Percentiles rank a stretch among this genome's conserved stretches.
Conservation (phyloP, 2,113 vertebrate species). For the Zonotrichia leucophrys region DNA sequence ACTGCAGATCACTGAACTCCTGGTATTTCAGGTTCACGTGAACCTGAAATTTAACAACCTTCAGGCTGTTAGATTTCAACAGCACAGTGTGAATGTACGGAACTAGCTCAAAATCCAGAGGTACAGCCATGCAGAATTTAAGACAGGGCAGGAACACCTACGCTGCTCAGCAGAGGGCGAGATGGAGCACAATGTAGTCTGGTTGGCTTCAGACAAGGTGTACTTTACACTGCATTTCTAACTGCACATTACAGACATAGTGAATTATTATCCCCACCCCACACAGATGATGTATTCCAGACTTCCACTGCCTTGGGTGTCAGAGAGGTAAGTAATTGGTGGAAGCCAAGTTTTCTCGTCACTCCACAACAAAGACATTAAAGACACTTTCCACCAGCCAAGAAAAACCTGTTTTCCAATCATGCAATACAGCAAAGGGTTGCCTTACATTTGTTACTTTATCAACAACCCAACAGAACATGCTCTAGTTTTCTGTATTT, state of each 20-base stretch:
- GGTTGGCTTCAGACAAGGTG: neutral
- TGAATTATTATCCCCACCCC: neutral
- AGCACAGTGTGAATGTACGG: fast-evolving
- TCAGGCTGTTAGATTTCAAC: neutral
- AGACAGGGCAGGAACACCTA: neutral
- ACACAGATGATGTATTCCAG: neutral
- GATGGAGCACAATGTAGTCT: neutral
- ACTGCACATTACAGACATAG: neutral
- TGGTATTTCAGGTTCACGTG: neutral
- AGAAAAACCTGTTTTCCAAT: neutral
- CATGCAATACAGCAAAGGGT: neutral
- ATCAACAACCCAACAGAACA: neutral
- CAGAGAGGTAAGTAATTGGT: neutral
- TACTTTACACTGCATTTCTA: neutral
- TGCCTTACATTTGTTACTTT: neutral
- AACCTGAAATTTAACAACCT: neutral
- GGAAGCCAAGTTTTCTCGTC: neutral
- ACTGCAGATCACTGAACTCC: neutral
- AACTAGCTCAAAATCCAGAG: neutral
- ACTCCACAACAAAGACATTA: neutral
- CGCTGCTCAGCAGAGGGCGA: neutral
- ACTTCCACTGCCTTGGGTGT: neutral
- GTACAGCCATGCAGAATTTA: neutral
- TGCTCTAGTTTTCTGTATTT: neutral
- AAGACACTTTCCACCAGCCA: neutral